phyloP scores from a whole-genome alignment of 1,140 invertebrate species.

The Aricia agestis region DNA sequence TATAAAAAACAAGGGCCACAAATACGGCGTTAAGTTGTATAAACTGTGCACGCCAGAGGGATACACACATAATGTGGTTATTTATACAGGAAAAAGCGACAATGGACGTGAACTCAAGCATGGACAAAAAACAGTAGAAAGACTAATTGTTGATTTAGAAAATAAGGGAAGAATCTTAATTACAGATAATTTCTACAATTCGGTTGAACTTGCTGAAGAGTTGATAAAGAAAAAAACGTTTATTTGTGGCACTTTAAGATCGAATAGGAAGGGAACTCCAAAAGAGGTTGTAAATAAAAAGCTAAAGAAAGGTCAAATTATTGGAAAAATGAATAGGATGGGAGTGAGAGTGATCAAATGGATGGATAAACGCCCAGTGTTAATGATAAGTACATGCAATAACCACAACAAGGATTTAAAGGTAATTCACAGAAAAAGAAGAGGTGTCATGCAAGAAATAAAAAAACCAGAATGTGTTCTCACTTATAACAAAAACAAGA shows the following conservation, averaged over 20 bases:
- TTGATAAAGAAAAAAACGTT: slow-evolving; percentile 16
- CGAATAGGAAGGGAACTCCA: slow-evolving; percentile 17
- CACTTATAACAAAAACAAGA: slow-evolving; percentile 31
- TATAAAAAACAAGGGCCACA: slow-evolving; percentile 22
- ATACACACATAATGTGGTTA: slow-evolving; percentile 22
- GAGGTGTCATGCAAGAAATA: slow-evolving; percentile 20
- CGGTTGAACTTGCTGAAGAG: slow-evolving; percentile 19
- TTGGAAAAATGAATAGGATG: slow-evolving; percentile 20
- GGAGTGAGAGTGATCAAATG: slow-evolving; percentile 26
- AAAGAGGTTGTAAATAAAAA: slow-evolving; percentile 16
- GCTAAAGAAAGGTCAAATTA: slow-evolving; percentile 23
- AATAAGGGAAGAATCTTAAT: slow-evolving; percentile 20
- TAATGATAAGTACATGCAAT: slow-evolving; percentile 23
- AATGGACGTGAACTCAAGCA: slow-evolving; percentile 15
- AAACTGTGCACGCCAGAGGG: slow-evolving; percentile 23
- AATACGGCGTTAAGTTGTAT: slow-evolving; percentile 24
- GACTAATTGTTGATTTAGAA: slow-evolving; percentile 15
- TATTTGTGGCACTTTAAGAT: slow-evolving; percentile 19
- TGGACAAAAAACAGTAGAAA: slow-evolving; percentile 9
- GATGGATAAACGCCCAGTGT: slow-evolving; percentile 23
- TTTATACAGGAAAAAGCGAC: slow-evolving; percentile 25
- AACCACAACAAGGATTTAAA: slow-evolving; percentile 13
- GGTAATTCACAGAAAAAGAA: slow-evolving; percentile 18
- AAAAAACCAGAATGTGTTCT: slow-evolving; percentile 27
- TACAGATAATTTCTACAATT: slow-evolving; percentile 25